Conservation (phyloP, 2,888 invertebrate genomes). For the Lasioglossum lativentre region DNA sequence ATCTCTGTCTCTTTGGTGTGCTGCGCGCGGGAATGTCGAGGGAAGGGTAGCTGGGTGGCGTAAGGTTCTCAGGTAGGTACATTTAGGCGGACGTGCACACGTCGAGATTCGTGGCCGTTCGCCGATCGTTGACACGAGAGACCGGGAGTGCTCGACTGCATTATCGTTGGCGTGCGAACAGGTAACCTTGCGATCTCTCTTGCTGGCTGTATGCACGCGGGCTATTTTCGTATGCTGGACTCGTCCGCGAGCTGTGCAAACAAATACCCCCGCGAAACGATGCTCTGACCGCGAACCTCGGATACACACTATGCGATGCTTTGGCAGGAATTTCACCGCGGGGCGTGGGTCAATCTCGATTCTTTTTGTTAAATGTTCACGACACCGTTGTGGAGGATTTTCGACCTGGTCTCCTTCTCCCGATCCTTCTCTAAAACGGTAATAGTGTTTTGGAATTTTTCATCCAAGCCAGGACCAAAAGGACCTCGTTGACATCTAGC, state of each 20-base stretch:
- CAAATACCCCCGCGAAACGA: slow-evolving; percentile 73
- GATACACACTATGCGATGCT: background rate
- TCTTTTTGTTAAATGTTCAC: background rate
- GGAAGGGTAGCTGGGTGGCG: slow-evolving; percentile 71
- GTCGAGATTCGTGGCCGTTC: slow-evolving; percentile 74
- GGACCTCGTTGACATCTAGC: slow-evolving; percentile 40
- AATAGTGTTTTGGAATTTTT: too few relatives aligned
- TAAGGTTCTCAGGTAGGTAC: slow-evolving; percentile 74
- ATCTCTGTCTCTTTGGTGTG: slow-evolving; percentile 52
- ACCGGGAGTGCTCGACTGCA: slow-evolving; percentile 72
- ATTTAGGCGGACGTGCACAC: slow-evolving; percentile 75
- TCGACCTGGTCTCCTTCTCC: too few relatives aligned
- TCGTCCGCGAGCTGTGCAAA: slow-evolving; percentile 77
- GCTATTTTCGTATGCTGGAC: slow-evolving; percentile 70
- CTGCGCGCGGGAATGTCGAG: slow-evolving; percentile 58
- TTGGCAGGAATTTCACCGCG: background rate
- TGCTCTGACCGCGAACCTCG: slow-evolving; percentile 41
- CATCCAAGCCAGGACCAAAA: slow-evolving; percentile 21
- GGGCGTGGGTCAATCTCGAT: background rate
- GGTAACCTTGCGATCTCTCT: slow-evolving; percentile 75
- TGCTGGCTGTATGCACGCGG: slow-evolving; percentile 48
- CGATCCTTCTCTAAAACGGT: too few relatives aligned
- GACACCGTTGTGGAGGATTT: background rate
- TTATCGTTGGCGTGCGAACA: slow-evolving; percentile 74
- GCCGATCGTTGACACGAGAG: slow-evolving; percentile 75